A percentile compares a stretch with the other conserved stretches of the same genome.
phyloP scores from a whole-genome alignment of 2,797 vertebrate species.

The Artibeus lituratus region DNA sequence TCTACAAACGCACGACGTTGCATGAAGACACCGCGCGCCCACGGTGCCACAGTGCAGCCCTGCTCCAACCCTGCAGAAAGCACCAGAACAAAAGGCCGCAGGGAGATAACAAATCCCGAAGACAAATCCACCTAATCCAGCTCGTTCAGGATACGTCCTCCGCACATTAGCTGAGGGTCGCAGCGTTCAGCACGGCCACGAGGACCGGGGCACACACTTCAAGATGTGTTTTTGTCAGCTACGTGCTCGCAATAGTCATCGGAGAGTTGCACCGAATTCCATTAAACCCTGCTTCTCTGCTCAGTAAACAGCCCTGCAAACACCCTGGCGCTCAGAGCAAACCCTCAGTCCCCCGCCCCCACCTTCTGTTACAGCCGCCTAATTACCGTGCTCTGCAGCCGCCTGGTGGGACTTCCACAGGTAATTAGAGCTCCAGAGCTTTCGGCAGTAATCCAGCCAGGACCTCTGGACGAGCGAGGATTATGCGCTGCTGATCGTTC shows the following conservation, averaged over 20 bases:
- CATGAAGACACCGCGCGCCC: not conserved
- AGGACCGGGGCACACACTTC: not conserved
- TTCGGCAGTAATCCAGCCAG: conserved; percentile 82
- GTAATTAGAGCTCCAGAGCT: conserved; percentile 84
- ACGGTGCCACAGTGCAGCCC: not conserved
- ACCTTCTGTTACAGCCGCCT: conserved; percentile 80
- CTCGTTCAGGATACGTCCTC: not conserved
- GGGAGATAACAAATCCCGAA: not conserved
- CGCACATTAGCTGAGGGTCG: not conserved
- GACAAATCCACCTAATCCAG: not conserved
- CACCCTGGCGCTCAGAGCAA: conserved; percentile 80
- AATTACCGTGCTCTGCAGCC: conserved; percentile 82
- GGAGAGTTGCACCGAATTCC: conserved; percentile 77
- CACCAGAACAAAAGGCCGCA: not conserved
- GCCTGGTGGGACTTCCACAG: conserved; percentile 81
- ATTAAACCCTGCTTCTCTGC: conserved; percentile 73
- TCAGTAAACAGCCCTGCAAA: conserved; percentile 81
- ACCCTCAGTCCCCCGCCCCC: conserved; percentile 80
- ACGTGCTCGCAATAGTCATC: not conserved
- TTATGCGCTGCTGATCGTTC: conserved; percentile 80
- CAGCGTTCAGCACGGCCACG: accelerated
- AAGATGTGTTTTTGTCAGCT: conserved; percentile 58
- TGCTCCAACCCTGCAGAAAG: not conserved
- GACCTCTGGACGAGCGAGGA: conserved; percentile 82
- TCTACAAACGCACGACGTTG: not conserved